phyloP scores from a whole-genome alignment of 2,888 invertebrate genomes.

The Choreutis nemorana region DNA sequence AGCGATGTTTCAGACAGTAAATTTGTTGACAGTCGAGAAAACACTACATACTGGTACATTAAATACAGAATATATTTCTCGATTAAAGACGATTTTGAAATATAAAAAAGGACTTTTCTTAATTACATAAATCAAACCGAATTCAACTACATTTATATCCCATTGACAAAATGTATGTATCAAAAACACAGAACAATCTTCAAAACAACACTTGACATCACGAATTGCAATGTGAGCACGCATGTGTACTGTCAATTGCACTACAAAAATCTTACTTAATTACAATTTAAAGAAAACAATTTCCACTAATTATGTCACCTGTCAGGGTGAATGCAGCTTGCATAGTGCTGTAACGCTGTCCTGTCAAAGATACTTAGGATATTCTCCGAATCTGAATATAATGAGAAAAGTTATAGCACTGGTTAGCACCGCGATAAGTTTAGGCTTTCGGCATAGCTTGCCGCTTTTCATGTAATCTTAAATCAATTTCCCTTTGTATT shows the following conservation, averaged over 20 bases:
- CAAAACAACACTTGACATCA: slow-evolving; percentile 42
- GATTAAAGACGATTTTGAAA: no score
- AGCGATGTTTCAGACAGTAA: no score
- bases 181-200: slow-evolving; percentile 36
- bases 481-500: slow-evolving; percentile 20
- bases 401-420: slow-evolving; percentile 30
- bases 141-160: background rate
- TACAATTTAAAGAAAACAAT: slow-evolving; percentile 13
- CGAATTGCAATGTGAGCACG: slow-evolving; percentile 57
- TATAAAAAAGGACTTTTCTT: no score
- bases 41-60: no score
- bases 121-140: no score
- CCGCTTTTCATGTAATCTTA: slow-evolving; percentile 52
- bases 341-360: slow-evolving; percentile 36
- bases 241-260: slow-evolving; percentile 54
- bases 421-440: slow-evolving; percentile 40
- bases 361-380: no score
- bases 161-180: slow-evolving; percentile 6
- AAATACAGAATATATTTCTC: no score
- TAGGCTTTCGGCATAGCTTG: slow-evolving; percentile 52
- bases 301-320: slow-evolving; percentile 51
- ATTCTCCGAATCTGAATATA: no score
- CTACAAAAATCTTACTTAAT: slow-evolving; percentile 23
- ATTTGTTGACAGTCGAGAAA: no score
- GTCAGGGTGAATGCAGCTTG: slow-evolving; percentile 54